These are phyloP conservation scores for Holacanthella duospinosa DNA, from an alignment of 2,888 invertebrate species.

Conservation along the genomic window DNA sequence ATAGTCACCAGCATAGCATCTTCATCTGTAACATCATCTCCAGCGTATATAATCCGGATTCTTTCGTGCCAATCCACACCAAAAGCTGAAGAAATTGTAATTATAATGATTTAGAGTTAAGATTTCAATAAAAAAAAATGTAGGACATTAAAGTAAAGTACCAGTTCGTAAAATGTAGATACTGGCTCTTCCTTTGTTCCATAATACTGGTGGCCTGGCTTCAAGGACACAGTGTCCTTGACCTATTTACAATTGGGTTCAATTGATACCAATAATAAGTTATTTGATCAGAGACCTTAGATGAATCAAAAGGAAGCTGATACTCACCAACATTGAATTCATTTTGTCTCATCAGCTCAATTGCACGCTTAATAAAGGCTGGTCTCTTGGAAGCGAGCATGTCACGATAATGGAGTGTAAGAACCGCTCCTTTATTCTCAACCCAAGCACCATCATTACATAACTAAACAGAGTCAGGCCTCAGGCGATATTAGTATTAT, in stretches of 20 bases:
- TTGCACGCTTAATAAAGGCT: slow-evolving; percentile 60
- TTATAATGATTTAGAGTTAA: neutral
- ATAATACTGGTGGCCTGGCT: slow-evolving; percentile 78
- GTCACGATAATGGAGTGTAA: slow-evolving; percentile 80
- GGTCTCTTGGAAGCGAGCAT: slow-evolving; percentile 59
- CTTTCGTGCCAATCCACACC: slow-evolving; percentile 45
- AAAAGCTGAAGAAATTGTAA: slow-evolving; percentile 5
- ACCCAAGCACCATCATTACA: slow-evolving; percentile 84
- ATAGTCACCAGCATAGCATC: slow-evolving; percentile 61
- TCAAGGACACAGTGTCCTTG: slow-evolving; percentile 71
- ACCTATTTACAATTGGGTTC: slow-evolving; percentile 39
- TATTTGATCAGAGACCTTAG: too few relatives aligned
- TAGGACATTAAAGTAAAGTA: too few relatives aligned
- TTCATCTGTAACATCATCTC: slow-evolving; percentile 80
- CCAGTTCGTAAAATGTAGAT: slow-evolving; percentile 73
- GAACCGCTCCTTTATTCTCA: slow-evolving; percentile 74
- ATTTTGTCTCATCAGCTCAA: slow-evolving; percentile 58
- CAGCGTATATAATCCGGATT: slow-evolving; percentile 77
- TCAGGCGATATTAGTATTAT: too few relatives aligned
- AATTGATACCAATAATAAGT: too few relatives aligned
- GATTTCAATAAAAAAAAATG: too few relatives aligned
- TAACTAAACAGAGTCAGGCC: slow-evolving; percentile 49
- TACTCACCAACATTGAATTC: slow-evolving; percentile 60
- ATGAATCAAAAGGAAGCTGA: neutral
- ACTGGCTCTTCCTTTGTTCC: slow-evolving; percentile 83